Evolutionary conservation across 2,797 vertebrate genomes (phyloP).

Genomic region (Chelon labrosus): DNA sequence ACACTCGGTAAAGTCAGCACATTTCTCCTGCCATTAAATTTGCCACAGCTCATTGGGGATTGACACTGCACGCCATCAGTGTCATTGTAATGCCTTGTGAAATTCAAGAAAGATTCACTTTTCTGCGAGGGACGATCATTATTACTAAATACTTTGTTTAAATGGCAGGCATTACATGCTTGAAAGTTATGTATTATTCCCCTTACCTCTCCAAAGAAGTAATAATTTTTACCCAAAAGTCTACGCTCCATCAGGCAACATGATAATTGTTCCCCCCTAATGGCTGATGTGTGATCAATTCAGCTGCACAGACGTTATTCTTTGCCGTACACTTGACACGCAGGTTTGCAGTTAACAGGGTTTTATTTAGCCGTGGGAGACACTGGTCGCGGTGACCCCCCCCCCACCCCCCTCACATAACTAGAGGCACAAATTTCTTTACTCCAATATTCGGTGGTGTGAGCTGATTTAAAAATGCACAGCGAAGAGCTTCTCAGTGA

Average conservation of each 20-base stretch:
- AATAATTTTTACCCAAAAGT: constrained; percentile 63
- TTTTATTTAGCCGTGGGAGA: constrained; percentile 53
- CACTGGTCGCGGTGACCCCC: constrained; percentile 46
- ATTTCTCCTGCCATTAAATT: constrained; percentile 79
- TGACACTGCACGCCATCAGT: constrained; percentile 67
- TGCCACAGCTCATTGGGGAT: constrained; percentile 77
- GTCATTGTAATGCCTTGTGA: constrained; percentile 70
- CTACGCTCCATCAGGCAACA: constrained; percentile 62
- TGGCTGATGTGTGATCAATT: constrained; percentile 57
- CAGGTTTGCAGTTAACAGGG: constrained; percentile 45
- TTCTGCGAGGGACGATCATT: constrained; percentile 70
- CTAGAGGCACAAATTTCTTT: constrained; percentile 48
- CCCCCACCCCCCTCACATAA: constrained; percentile 19
- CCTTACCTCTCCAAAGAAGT: constrained; percentile 46
- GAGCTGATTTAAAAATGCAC: constrained; percentile 67
- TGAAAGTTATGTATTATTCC: constrained; percentile 73
- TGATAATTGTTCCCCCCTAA: constrained; percentile 67
- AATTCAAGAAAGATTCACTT: constrained; percentile 71
- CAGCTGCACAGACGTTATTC: constrained; percentile 51
- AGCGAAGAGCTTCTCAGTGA: constrained; percentile 47
- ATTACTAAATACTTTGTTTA: constrained; percentile 68
- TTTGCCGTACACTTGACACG: constrained; percentile 44
- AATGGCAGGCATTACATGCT: constrained; percentile 68
- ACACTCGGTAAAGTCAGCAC: constrained; percentile 83
- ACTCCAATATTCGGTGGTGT: constrained; percentile 40